Evolutionary conservation across 2,797 vertebrate genomes (phyloP).

Genomic region (Sebastolobus altivelis): DNA sequence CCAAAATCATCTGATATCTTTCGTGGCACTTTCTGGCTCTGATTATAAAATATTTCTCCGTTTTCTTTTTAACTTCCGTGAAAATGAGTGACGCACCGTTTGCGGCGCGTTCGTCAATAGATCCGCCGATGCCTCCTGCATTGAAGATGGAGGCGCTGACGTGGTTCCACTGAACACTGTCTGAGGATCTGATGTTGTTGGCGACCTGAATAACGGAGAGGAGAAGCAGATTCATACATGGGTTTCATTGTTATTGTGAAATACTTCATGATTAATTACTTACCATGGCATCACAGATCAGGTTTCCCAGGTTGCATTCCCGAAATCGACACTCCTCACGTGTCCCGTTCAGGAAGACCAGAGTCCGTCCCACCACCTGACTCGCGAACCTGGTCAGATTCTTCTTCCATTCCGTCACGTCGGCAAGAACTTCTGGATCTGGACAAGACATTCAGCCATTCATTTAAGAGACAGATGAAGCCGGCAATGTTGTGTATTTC

Average conservation of each 20-base stretch:
- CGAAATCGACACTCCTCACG: constrained; percentile 87
- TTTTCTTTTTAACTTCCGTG: no score
- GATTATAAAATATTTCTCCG: no score
- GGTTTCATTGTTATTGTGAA: no score
- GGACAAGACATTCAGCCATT: background rate
- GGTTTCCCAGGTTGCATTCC: constrained; percentile 96
- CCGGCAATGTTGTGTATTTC: background rate
- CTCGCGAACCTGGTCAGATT: constrained; percentile 86
- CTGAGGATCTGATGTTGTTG: constrained; percentile 84
- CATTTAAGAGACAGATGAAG: background rate
- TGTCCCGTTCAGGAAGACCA: constrained; percentile 92
- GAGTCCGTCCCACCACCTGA: constrained; percentile 87
- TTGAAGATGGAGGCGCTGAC: constrained; percentile 91
- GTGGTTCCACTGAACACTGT: constrained; percentile 89
- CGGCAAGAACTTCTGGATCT: constrained; percentile 87
- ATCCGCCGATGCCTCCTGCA: constrained; percentile 87
- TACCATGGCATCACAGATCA: constrained; percentile 96
- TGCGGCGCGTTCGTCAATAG: constrained; percentile 87
- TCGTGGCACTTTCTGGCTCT: no score
- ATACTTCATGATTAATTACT: constrained; percentile 1
- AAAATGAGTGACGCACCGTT: constrained; percentile 82
- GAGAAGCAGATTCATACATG: background rate
- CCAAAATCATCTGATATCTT: no score
- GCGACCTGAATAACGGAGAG: constrained; percentile 83
- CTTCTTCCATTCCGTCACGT: constrained; percentile 88